phyloP scores from a whole-genome alignment of 2,797 vertebrate genomes.

The Sebastes hubbsi region DNA sequence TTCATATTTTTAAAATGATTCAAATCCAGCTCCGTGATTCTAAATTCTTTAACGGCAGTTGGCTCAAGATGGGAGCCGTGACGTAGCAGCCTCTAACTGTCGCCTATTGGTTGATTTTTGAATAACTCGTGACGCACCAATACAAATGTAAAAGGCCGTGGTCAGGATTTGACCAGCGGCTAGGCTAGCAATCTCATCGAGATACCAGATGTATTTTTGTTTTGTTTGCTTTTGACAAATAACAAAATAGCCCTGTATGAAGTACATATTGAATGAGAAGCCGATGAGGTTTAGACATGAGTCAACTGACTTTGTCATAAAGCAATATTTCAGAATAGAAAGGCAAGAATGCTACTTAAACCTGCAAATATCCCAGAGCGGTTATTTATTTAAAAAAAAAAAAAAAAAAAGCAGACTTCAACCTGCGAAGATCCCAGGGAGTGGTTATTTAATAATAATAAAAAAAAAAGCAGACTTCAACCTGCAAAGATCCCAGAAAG shows the following conservation, averaged over 20 bases:
- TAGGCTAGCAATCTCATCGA: too few species aligned
- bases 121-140: neutral
- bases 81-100: constrained; percentile 39
- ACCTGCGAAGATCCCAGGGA: rapidly evolving
- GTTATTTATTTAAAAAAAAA: neutral
- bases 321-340: neutral
- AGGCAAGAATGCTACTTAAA: too few species aligned
- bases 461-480: neutral
- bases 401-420: too few species aligned
- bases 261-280: rapidly evolving
- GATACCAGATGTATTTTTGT: neutral
- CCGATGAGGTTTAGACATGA: too few species aligned
- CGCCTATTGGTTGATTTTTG: constrained; percentile 38
- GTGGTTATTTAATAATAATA: neutral
- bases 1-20: too few species aligned
- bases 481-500: rapidly evolving
- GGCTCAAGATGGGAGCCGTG: constrained; percentile 35
- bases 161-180: neutral
- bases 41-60: neutral
- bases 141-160: constrained; percentile 1
- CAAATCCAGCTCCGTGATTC: neutral
- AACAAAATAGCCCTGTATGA: too few species aligned
- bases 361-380: too few species aligned
- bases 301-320: neutral
- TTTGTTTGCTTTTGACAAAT: neutral